A percentile compares a stretch with the other conserved stretches of the same genome.
phyloP scores from a whole-genome alignment of 2,888 invertebrate genomes.

The Caenorhabditis virilis region DNA sequence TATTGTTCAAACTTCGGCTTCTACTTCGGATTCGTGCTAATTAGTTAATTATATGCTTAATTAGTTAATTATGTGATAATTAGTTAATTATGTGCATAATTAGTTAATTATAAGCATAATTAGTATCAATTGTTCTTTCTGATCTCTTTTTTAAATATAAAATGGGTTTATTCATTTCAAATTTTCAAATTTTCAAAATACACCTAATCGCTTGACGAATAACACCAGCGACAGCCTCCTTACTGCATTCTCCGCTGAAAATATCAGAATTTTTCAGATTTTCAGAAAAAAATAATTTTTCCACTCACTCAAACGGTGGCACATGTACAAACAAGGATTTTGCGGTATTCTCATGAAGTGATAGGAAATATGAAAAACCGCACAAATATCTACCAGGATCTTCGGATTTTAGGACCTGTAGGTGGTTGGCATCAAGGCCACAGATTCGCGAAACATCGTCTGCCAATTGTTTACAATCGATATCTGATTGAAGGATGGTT shows the following conservation, averaged over 20 bases:
- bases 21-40: background rate
- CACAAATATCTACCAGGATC: conserved; percentile 54
- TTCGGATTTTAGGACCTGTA: conserved; percentile 25
- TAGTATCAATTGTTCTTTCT: too few relatives aligned
- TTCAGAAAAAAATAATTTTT: background rate
- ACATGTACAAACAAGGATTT: conserved; percentile 52
- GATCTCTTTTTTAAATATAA: background rate
- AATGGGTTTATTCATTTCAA: background rate
- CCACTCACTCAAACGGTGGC: conserved; percentile 37
- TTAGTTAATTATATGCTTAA: conserved; percentile 4
- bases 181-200: conserved; percentile 2
- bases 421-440: conserved; percentile 12
- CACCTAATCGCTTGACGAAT: conserved; percentile 22
- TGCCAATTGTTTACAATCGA: conserved; percentile 28
- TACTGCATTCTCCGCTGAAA: conserved; percentile 27
- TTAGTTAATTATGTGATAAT: too few relatives aligned
- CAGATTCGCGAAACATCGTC: conserved; percentile 13
- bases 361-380: conserved; percentile 52
- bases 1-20: conserved; percentile 8
- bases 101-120: too few relatives aligned
- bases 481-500: conserved; percentile 10
- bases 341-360: conserved; percentile 31
- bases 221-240: conserved; percentile 26
- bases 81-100: conserved; percentile 3
- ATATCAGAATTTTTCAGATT: conserved; percentile 2